A percentile compares a stretch with the other conserved stretches of the same genome.
Evolutionary conservation across 2,113 vertebrate species (phyloP).

Genomic region (Gasterosteus nipponicus): DNA sequence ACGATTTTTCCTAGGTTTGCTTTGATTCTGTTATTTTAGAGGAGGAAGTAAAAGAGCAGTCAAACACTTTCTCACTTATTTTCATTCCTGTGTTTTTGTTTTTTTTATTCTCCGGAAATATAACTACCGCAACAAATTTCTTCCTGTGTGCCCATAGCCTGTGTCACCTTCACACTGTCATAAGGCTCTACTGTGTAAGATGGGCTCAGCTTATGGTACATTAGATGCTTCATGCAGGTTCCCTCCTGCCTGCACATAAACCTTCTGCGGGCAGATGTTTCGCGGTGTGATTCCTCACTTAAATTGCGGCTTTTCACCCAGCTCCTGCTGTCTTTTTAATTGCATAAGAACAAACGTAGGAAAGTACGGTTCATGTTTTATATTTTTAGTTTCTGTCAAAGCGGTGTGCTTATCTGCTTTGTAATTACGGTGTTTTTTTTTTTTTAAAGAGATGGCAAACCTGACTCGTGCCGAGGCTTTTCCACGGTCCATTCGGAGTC

Average conservation of each 20-base stretch:
- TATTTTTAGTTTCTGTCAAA: not conserved
- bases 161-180: not conserved
- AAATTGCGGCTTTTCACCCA: constrained; percentile 28
- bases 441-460: not conserved
- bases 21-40: too few relatives aligned
- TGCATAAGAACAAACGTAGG: not conserved
- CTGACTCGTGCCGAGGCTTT: not conserved
- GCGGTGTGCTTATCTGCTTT: not conserved
- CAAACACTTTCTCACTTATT: too few relatives aligned
- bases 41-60: too few relatives aligned
- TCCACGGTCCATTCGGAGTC: not conserved
- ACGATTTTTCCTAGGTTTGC: too few relatives aligned
- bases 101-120: too few relatives aligned
- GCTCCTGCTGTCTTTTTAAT: not conserved
- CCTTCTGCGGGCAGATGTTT: not conserved
- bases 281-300: constrained; percentile 26
- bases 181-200: not conserved
- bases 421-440: not conserved
- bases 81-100: too few relatives aligned
- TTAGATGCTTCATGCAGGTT: not conserved
- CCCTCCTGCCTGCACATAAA: not conserved
- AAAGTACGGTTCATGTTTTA: constrained; percentile 27
- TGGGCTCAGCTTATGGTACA: not conserved
- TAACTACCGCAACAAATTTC: too few relatives aligned
- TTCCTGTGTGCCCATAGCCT: not conserved